Evolutionary conservation across 2,797 vertebrate genomes (phyloP).

Genomic region (Phyllotis vaccarum): DNA sequence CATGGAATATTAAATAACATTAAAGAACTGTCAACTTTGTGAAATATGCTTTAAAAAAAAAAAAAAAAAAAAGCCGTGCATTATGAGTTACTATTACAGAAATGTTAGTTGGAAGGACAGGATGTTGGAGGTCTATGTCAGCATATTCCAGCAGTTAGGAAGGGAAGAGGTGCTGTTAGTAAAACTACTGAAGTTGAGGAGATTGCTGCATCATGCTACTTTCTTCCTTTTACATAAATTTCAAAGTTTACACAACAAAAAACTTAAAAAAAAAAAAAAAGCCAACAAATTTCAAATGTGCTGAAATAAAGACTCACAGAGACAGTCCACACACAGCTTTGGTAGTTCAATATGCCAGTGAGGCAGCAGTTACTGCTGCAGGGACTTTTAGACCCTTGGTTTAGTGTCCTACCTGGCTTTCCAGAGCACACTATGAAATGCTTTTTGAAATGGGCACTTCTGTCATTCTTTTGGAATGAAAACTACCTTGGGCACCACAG

Average conservation of each 20-base stretch:
- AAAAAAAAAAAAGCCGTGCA: conserved; percentile 1
- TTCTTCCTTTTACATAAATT: neutral
- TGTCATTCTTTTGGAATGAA: neutral
- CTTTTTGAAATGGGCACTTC: neutral
- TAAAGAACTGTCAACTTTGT: neutral
- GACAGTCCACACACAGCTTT: neutral
- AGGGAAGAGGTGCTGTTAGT: neutral
- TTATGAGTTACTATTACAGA: neutral
- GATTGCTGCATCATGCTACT: neutral
- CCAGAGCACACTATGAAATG: neutral
- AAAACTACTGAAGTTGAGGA: neutral
- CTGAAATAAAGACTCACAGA: neutral
- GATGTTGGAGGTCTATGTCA: neutral
- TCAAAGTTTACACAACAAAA: neutral
- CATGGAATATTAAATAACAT: neutral
- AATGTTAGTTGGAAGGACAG: neutral
- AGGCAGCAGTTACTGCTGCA: neutral
- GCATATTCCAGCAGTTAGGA: neutral
- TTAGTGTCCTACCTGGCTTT: neutral
- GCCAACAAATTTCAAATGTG: neutral
- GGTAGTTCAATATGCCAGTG: neutral
- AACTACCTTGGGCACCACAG: neutral
- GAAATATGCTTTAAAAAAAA: neutral
- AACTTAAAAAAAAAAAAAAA: neutral
- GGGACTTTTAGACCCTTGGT: neutral